Evolutionary conservation across 2,113 vertebrate genomes (phyloP).

Genomic region (Carassius auratus): DNA sequence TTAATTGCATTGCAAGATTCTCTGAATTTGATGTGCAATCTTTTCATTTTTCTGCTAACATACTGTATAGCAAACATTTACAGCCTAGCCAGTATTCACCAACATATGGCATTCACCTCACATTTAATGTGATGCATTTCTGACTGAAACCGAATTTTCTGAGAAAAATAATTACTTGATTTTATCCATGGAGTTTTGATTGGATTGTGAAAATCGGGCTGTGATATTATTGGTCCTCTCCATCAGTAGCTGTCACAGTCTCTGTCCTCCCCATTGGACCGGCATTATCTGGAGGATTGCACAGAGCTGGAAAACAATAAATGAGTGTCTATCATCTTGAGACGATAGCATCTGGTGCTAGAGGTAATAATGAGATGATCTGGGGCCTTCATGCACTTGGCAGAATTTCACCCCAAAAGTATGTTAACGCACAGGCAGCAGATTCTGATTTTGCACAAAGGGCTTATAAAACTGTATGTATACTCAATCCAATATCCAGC

Average conservation of each 20-base stretch:
- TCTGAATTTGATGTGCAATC: not conserved
- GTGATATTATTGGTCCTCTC: constrained; percentile 24
- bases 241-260: constrained; percentile 19
- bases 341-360: constrained; percentile 24
- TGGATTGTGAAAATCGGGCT: not conserved
- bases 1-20: not conserved
- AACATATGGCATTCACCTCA: not conserved
- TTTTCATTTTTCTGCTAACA: not conserved
- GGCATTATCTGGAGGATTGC: constrained; percentile 23
- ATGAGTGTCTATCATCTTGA: constrained; percentile 27
- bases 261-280: not conserved
- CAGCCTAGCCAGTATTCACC: not conserved
- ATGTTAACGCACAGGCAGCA: not conserved
- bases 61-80: not conserved
- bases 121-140: constrained; percentile 1
- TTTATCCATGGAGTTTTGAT: constrained; percentile 10
- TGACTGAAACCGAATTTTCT: not conserved
- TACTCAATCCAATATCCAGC: not conserved
- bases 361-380: constrained; percentile 30
- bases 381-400: not conserved
- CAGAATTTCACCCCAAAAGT: not conserved
- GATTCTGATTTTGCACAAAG: constrained; percentile 4
- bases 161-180: not conserved
- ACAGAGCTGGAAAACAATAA: constrained; percentile 29
- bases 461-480: not conserved